Conservation (phyloP, 2,113 vertebrate species). For the Oxyura jamaicensis region DNA sequence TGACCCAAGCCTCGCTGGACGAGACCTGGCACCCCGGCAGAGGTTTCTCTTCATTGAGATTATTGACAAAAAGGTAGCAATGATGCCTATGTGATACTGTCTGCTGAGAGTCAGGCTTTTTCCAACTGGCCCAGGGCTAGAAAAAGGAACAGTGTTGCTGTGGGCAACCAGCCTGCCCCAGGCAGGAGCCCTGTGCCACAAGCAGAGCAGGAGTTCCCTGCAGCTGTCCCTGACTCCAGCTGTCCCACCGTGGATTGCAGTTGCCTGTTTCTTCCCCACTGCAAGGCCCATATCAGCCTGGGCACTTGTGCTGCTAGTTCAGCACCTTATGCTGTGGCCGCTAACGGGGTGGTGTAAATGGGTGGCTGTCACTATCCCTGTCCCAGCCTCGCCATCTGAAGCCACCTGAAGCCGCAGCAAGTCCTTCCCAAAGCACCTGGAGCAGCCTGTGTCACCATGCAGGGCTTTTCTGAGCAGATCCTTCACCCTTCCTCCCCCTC, state of each 20-base stretch:
- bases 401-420: not conserved
- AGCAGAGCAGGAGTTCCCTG: not conserved
- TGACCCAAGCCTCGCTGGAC: conserved; percentile 61
- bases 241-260: not conserved
- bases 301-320: not conserved
- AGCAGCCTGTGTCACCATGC: not conserved
- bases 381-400: not conserved
- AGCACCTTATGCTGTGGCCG: not conserved
- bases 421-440: not conserved
- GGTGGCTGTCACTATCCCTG: not conserved
- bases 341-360: not conserved
- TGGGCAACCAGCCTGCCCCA: not conserved
- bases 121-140: not conserved
- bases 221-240: not conserved
- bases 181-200: not conserved
- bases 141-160: not conserved
- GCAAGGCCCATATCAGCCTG: not conserved
- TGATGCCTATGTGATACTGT: not conserved
- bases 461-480: not conserved
- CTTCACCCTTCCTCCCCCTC: not conserved
- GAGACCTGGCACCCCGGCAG: conserved; percentile 86
- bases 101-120: not conserved
- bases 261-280: not conserved
- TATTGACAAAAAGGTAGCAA: conserved; percentile 89
- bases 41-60: conserved; percentile 88